A percentile compares a stretch with the other conserved stretches of the same genome.
These are phyloP conservation scores for Odocoileus virginianus DNA, from an alignment of 2,113 vertebrate genomes.

Conservation along the genomic window DNA sequence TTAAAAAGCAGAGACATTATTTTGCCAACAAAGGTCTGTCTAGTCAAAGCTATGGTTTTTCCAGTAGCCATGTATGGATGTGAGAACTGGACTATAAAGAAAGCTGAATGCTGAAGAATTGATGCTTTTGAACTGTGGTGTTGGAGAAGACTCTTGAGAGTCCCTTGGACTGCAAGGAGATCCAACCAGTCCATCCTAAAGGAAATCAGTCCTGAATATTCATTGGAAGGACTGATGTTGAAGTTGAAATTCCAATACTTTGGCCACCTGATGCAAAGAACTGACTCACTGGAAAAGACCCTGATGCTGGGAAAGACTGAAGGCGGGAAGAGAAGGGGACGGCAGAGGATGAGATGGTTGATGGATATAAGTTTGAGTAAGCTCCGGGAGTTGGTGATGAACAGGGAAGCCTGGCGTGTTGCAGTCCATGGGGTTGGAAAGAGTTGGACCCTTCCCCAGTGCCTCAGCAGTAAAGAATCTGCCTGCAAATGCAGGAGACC, in stretches of 20 bases:
- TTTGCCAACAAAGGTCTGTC: not conserved
- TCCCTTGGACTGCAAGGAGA: not conserved
- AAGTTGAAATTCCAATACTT: not conserved
- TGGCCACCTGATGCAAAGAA: not conserved
- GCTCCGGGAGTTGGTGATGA: not conserved
- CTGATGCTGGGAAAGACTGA: not conserved
- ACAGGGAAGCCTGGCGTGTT: not conserved
- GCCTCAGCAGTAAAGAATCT: not conserved
- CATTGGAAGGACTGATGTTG: not conserved
- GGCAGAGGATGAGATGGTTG: not conserved
- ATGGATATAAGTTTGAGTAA: not conserved
- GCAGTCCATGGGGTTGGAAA: not conserved
- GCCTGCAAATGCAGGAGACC: not conserved
- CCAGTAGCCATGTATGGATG: not conserved
- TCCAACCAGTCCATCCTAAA: not conserved
- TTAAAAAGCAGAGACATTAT: not conserved
- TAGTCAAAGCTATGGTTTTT: not conserved
- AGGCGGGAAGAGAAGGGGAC: not conserved
- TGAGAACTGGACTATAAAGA: not conserved
- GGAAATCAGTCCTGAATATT: not conserved
- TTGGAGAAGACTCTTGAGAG: not conserved
- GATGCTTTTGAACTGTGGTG: not conserved
- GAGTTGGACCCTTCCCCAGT: not conserved
- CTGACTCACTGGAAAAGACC: not conserved
- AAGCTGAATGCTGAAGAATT: not conserved